These are phyloP conservation scores for Crambe crambe DNA, from an alignment of 37 sponge, comb jelly and placozoan genomes.

Conservation along the genomic window DNA sequence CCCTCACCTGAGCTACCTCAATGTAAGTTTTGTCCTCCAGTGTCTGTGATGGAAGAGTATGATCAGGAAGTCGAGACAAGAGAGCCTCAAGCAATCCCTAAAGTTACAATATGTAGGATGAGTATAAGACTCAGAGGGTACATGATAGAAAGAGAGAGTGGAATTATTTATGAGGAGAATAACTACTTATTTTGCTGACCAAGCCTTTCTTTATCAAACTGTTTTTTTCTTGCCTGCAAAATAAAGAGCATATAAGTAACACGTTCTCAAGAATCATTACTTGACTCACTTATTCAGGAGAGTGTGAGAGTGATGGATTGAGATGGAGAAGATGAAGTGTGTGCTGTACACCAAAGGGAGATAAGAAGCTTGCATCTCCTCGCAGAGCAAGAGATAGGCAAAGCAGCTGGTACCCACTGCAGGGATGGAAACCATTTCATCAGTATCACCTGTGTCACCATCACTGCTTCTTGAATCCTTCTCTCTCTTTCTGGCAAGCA, in stretches of 20 bases:
- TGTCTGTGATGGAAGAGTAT: slow-evolving; percentile 17
- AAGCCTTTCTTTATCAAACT: slow-evolving; percentile 27
- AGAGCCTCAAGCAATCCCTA: slow-evolving; percentile 29
- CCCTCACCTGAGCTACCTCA: slow-evolving; percentile 22
- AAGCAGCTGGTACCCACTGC: slow-evolving; percentile 32
- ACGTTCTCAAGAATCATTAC: too few relatives aligned
- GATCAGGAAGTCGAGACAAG: slow-evolving; percentile 1
- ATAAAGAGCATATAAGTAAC: neutral
- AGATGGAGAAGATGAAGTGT: slow-evolving; percentile 3
- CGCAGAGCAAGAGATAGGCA: slow-evolving; percentile 42
- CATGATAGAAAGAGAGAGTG: neutral
- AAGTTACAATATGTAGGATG: neutral
- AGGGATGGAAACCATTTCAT: neutral
- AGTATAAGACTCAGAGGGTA: neutral
- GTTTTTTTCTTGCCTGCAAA: neutral
- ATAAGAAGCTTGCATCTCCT: slow-evolving; percentile 14
- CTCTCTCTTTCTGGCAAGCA: slow-evolving; percentile 32
- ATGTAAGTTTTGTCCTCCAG: slow-evolving; percentile 31
- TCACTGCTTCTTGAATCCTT: slow-evolving; percentile 7
- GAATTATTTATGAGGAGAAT: neutral
- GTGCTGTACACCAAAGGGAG: slow-evolving; percentile 27
- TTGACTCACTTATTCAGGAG: slow-evolving; percentile 37
- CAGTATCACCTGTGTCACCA: neutral
- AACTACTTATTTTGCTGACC: neutral
- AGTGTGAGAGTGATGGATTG: slow-evolving; percentile 12